Evolutionary conservation across 2,888 invertebrate species (phyloP), one percentile per base, ranked within the genome.

Genomic region (Philhelius pedissequus): DNA sequence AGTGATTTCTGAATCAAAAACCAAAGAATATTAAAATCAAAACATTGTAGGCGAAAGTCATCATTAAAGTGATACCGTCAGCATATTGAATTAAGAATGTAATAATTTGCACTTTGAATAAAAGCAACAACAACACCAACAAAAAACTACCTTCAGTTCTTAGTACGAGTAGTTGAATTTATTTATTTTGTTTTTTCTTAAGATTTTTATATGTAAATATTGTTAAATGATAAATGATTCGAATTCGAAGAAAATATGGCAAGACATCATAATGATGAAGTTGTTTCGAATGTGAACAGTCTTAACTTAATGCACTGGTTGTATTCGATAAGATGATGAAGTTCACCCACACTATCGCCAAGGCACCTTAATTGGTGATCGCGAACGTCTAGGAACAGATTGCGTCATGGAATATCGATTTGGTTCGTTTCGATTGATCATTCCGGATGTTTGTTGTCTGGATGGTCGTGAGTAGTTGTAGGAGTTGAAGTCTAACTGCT

Each of bases 361-460:
- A 50, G 90, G 90, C 79, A 89, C 88, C 87, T 91, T 91, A 87
- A 89, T 90, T 84, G 91, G 91, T 56, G 90, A 91, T 82, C 90
- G 90, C 80, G 90, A 89, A 86, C 90, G 91, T 62, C 91, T 89
- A 83, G 88, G 88, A 64, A 86, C 38, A n/a, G 82, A 69, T 82
- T 81, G 82, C 77, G 86, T 76, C 76, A 82, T 78, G 54, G 71
- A 74, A 43, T 43, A 52, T 30, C 82, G 74, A 27, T 66, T 82
- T 40, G 43, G 27, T 48, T 80, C 84, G 38, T 64, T 86, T 43
- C 86, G 73, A 78, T 40, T 60, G 66, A 82, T 75, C 43, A 68
- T 66, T 78, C 75, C 77, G 81, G 78, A 75, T 74, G 82, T 54
- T 66, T 78, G 73, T 6, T 15, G 56, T 56, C 78, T 66, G n/a